Conservation (phyloP, 2,113 vertebrate species). For the Mesembrinibis cayennensis region DNA sequence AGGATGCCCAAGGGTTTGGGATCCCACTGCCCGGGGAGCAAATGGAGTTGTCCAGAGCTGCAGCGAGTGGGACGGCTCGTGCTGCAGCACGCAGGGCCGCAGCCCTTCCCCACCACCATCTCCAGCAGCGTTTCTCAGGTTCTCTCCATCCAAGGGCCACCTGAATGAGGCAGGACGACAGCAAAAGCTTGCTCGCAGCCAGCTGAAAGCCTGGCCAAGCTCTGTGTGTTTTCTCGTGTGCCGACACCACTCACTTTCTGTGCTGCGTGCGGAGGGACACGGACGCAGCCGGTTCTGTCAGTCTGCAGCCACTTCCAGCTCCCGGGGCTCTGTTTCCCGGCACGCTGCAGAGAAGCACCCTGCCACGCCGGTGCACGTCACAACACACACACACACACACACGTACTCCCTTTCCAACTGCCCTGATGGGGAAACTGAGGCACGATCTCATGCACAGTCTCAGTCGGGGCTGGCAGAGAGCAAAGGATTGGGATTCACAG, state of each 20-base stretch:
- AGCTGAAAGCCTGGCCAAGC: neutral
- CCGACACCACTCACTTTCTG: neutral
- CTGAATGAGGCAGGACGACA: neutral
- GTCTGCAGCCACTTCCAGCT: neutral
- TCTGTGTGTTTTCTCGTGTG: neutral
- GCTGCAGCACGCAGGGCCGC: neutral
- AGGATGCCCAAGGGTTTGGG: neutral
- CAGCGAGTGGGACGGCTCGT: fast-evolving
- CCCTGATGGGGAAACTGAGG: neutral
- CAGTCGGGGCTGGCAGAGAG: neutral
- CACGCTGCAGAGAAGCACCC: neutral
- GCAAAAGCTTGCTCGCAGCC: neutral
- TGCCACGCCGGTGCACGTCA: neutral
- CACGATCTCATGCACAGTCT: fast-evolving
- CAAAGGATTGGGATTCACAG: neutral
- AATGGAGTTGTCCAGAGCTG: fast-evolving
- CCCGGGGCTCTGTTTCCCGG: neutral
- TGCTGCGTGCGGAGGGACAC: fast-evolving
- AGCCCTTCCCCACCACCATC: neutral
- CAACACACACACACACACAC: neutral
- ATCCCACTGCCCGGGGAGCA: neutral
- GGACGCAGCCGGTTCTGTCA: neutral
- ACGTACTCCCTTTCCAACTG: neutral
- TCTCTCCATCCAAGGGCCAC: neutral
- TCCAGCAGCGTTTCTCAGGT: neutral